Evolutionary conservation across 2,888 invertebrate species (phyloP), one percentile per base, ranked within the genome.

Genomic region (Glaucopsyche alexis): DNA sequence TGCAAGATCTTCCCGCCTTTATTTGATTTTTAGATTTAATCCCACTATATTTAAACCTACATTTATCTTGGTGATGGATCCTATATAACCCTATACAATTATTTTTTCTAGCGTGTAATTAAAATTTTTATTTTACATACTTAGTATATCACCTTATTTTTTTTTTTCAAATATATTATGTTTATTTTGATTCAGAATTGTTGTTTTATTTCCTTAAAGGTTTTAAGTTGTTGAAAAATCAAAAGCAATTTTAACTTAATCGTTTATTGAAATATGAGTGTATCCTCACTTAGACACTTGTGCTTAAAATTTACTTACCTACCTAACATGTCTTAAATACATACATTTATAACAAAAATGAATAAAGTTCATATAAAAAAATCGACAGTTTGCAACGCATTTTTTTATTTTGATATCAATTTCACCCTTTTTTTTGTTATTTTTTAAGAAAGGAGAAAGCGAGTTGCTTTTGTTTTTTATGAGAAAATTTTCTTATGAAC

Each of bases 11-110:
- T 72, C 74, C 64, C 71, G 13, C 52, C 45, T 73, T 71, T 73
- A 72, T 74, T 73, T 73, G n/a, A n/a, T 71, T 73, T 73, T 74
- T 60, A 69, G 73, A 76, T 75, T 76, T 78, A 78, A 78, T 78
- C 78, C 74, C 79, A 74, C 77, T 80, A 80, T 80, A 81, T 79
- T 75, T 77, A 82, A 80, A 78, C 40, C 40, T 49, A 65, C 42
- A 64, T 71, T 49, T 52, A 71, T 67, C 66, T 69, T 29, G 69
- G 69, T 69, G 69, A 69, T 49, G 69, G 69, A 49, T 69, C 13
- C 45, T 49, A 69, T 45, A 40, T 71, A 71, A 42, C 60, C 19
- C 67, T 73, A 40, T 73, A 1, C 7, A 19, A 38, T 72, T 71
- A n/a, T 70, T 74, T 29, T 45, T 38, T 67, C 67, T 69, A 69